Evolutionary conservation across 2,888 invertebrate species (phyloP).

Genomic region (Diloba caeruleocephala): DNA sequence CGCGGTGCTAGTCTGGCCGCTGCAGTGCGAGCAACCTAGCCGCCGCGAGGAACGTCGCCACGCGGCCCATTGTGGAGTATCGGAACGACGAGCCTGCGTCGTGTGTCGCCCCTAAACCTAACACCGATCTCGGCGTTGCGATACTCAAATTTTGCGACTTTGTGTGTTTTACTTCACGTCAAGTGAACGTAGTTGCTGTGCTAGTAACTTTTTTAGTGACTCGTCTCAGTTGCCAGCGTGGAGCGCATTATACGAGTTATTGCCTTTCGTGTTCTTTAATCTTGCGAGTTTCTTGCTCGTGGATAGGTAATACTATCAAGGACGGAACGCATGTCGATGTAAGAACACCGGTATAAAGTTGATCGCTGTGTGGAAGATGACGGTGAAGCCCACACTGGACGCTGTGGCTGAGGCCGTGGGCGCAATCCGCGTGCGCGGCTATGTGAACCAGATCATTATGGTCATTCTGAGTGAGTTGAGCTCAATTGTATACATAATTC

Average conservation of each 20-base stretch:
- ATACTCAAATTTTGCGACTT: no score
- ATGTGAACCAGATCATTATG: constrained; percentile 20
- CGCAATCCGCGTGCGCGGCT: constrained; percentile 16
- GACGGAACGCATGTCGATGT: background rate
- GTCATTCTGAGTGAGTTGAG: constrained; percentile 31
- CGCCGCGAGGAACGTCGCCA: background rate
- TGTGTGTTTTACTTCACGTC: no score
- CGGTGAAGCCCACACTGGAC: constrained; percentile 7
- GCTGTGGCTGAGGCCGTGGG: background rate
- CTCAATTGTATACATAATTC: background rate
- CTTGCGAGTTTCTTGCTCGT: background rate
- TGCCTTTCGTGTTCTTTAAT: background rate
- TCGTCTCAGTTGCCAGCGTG: no score
- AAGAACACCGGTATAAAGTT: background rate
- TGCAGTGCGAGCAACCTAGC: constrained; percentile 10
- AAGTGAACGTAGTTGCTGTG: no score
- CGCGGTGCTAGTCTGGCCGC: constrained; percentile 1
- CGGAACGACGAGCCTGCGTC: background rate
- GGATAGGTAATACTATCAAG: background rate
- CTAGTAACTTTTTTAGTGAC: no score
- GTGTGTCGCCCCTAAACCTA: no score
- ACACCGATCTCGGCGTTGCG: no score
- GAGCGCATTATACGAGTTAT: background rate
- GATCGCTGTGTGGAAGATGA: constrained; percentile 13
- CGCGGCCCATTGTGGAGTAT: background rate